Percentiles rank a stretch among this genome's conserved stretches.
phyloP scores from a whole-genome alignment of 1,140 invertebrate species.

The Ericerus pela region DNA sequence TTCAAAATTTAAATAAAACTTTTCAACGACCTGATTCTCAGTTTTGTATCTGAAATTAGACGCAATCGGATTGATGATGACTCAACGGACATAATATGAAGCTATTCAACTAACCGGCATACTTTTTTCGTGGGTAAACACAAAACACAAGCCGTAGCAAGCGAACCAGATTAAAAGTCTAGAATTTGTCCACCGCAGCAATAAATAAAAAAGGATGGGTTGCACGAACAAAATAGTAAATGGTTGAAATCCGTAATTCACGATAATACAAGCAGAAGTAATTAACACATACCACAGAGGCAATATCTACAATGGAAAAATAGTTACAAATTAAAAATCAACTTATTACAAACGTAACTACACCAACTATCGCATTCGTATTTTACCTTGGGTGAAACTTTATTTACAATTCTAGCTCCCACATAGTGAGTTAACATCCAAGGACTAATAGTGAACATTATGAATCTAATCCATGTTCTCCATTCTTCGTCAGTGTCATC shows the following conservation, averaged over 20 bases:
- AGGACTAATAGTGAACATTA: constrained; percentile 17
- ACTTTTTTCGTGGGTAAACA: neutral
- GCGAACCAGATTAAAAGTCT: constrained; percentile 19
- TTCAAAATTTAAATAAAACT: neutral
- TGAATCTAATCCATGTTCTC: constrained; percentile 20
- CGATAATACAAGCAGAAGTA: constrained; percentile 15
- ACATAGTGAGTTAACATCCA: constrained; percentile 22
- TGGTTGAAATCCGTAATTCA: neutral
- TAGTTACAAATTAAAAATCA: neutral
- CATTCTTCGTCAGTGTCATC: constrained; percentile 24
- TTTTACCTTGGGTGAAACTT: constrained; percentile 14
- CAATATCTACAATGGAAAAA: constrained; percentile 17
- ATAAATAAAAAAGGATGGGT: constrained; percentile 16
- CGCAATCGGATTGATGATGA: neutral
- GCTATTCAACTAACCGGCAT: too few species aligned
- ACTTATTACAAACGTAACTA: constrained; percentile 3
- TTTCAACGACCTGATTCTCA: neutral
- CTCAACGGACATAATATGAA: too few species aligned
- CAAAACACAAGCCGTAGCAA: neutral
- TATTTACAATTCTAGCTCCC: constrained; percentile 15
- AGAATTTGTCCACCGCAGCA: constrained; percentile 14
- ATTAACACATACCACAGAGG: constrained; percentile 17
- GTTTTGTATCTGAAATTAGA: too few species aligned
- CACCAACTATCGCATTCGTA: neutral
- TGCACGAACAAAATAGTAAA: constrained; percentile 10